Percentiles rank a stretch among this genome's conserved stretches.
phyloP scores from a whole-genome alignment of 2,113 vertebrate genomes.

The Psettodes erumei region DNA sequence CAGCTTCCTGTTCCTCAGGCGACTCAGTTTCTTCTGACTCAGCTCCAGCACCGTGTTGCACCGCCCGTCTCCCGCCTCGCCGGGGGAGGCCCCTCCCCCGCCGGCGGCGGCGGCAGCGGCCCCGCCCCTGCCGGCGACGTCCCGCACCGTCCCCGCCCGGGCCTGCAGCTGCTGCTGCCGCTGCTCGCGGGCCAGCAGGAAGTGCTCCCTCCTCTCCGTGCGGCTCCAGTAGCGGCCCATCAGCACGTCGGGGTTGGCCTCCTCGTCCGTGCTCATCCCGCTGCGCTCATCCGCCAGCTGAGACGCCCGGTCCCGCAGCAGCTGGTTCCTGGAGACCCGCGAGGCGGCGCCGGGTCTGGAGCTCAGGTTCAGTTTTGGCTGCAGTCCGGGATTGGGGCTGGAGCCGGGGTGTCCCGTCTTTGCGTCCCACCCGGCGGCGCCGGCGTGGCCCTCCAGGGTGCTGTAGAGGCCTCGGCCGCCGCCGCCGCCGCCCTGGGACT shows the following conservation, averaged over 20 bases:
- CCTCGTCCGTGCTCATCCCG: conserved; percentile 83
- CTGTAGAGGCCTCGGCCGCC: conserved; percentile 78
- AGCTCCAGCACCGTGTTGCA: conserved; percentile 78
- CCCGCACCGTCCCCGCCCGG: conserved; percentile 44
- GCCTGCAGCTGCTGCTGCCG: conserved; percentile 72
- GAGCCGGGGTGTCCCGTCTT: conserved; percentile 45
- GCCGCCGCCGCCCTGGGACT: conserved; percentile 53
- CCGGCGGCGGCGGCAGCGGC: neutral
- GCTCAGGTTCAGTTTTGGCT: conserved; percentile 43
- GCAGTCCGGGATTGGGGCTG: conserved; percentile 53
- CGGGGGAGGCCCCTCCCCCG: conserved; percentile 42
- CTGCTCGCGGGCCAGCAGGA: conserved; percentile 79
- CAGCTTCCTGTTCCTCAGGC: conserved; percentile 82
- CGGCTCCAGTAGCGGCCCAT: conserved; percentile 82
- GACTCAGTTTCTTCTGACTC: conserved; percentile 83
- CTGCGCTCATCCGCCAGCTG: conserved; percentile 78
- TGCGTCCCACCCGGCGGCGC: conserved; percentile 37
- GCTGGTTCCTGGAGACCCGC: conserved; percentile 76
- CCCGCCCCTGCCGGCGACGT: conserved; percentile 29
- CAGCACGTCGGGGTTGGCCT: conserved; percentile 75
- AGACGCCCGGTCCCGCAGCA: conserved; percentile 81
- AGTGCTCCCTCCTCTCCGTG: conserved; percentile 81
- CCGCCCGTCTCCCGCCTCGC: conserved; percentile 60
- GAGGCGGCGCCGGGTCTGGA: conserved; percentile 49
- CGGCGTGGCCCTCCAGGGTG: conserved; percentile 77